phyloP scores from a whole-genome alignment of 2,888 invertebrate species.

The Metallyticus violacea region DNA sequence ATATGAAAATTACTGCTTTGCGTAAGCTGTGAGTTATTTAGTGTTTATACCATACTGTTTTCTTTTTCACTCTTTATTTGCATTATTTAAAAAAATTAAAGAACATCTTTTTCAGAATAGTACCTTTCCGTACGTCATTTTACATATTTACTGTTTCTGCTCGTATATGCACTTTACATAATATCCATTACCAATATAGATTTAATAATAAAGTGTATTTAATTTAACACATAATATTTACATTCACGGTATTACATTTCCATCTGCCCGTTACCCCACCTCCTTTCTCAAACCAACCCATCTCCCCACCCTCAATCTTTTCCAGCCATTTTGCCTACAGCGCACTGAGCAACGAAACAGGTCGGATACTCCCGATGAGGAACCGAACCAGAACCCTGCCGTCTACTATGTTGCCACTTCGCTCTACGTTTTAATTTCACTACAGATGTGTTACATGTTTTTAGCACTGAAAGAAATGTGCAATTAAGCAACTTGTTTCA shows the following conservation, averaged over 20 bases:
- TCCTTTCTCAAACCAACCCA: background rate
- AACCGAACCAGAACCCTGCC: background rate
- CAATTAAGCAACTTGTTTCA: background rate
- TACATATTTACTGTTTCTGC: background rate
- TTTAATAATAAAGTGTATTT: background rate
- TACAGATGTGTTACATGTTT: background rate
- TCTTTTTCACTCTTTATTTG: too few species aligned
- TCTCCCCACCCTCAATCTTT: background rate
- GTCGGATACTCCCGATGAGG: slow-evolving; percentile 8
- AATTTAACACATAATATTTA: background rate
- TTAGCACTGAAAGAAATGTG: background rate
- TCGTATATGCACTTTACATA: background rate
- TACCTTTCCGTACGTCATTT: too few species aligned
- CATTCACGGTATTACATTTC: background rate
- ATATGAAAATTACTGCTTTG: background rate
- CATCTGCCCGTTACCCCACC: background rate
- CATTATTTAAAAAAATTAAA: too few species aligned
- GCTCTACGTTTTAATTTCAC: background rate
- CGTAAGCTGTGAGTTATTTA: background rate
- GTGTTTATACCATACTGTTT: too few species aligned
- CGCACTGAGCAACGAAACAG: background rate
- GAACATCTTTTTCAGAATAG: too few species aligned
- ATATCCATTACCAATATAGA: background rate
- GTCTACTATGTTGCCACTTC: background rate
- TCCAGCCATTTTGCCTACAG: background rate